Conservation (phyloP, 2,113 vertebrate genomes). For the Pollimyrus isidori region DNA sequence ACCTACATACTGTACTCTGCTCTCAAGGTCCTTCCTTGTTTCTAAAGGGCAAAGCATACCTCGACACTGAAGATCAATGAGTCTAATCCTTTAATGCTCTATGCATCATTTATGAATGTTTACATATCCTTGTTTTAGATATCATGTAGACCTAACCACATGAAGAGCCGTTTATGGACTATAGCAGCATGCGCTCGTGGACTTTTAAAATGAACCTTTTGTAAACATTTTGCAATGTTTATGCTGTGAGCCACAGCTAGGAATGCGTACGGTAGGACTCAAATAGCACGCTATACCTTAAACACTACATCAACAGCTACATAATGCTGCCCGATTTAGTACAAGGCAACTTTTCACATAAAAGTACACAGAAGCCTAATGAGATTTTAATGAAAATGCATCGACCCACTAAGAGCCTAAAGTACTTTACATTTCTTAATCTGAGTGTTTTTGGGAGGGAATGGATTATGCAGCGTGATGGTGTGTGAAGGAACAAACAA, state of each 20-base stretch:
- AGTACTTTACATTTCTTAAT: neutral
- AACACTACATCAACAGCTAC: neutral
- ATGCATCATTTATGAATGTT: neutral
- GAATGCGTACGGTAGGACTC: neutral
- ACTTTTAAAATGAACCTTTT: neutral
- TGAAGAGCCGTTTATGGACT: neutral
- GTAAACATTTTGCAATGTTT: neutral
- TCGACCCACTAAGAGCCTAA: neutral
- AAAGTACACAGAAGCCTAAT: neutral
- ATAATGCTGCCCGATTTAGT: neutral
- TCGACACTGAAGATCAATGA: neutral
- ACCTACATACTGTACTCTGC: neutral
- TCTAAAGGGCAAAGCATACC: neutral
- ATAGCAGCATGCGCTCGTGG: neutral
- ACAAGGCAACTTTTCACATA: neutral
- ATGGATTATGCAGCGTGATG: neutral
- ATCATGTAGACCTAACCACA: neutral
- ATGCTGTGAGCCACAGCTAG: neutral
- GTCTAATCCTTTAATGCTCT: neutral
- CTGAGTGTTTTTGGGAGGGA: neutral
- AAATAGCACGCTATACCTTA: neutral
- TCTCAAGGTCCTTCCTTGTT: neutral
- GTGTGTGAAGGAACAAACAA: neutral
- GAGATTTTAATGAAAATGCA: constrained; percentile 11
- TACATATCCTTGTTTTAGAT: neutral